A percentile compares a stretch with the other conserved stretches of the same genome.
phyloP scores from a whole-genome alignment of 2,113 vertebrate species.

The Psilopsiagon aymara region DNA sequence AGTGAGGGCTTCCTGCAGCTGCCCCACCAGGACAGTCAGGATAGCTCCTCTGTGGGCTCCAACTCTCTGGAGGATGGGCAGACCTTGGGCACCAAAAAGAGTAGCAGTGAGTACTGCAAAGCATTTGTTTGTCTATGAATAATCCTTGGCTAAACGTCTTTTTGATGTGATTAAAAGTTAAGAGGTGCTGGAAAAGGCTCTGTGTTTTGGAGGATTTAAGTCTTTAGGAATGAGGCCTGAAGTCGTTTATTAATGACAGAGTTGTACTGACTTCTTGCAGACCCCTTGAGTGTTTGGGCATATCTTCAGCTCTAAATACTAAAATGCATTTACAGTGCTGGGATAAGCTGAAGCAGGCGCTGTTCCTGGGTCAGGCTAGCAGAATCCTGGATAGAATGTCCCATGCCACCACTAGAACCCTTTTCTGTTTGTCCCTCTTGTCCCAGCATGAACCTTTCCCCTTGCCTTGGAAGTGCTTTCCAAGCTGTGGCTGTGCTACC shows the following conservation, averaged over 20 bases:
- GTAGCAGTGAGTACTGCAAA: constrained; percentile 89
- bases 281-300: not conserved
- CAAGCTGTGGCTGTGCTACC: not conserved
- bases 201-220: not conserved
- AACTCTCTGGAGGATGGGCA: constrained; percentile 95
- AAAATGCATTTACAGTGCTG: not conserved
- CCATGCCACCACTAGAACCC: not conserved
- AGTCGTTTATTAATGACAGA: not conserved
- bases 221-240: not conserved
- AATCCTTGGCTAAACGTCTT: not conserved
- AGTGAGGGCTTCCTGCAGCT: constrained; percentile 90
- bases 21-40: constrained; percentile 90
- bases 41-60: constrained; percentile 95
- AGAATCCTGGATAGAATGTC: not conserved
- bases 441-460: constrained; percentile 12
- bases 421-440: not conserved
- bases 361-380: not conserved
- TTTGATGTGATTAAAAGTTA: not conserved
- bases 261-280: not conserved
- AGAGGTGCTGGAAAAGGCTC: not conserved
- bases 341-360: not conserved
- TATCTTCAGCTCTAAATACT: not conserved
- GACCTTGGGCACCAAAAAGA: constrained; percentile 86
- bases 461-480: not conserved
- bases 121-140: not conserved